Evolutionary conservation across 2,888 invertebrate genomes (phyloP).

Genomic region (Temnothorax unifasciatus): DNA sequence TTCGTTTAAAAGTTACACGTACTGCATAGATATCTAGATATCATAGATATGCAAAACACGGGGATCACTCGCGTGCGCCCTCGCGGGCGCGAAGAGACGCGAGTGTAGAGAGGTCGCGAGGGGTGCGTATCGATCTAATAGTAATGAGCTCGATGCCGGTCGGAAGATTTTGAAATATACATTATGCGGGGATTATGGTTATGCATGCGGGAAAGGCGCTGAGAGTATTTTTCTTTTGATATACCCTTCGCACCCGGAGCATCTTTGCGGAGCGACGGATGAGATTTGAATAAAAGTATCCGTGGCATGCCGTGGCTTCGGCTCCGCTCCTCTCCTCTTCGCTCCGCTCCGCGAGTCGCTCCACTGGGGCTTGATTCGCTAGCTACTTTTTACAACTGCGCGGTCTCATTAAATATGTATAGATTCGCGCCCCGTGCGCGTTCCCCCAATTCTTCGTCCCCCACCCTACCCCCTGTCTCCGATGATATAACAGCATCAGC

Average conservation of each 20-base stretch:
- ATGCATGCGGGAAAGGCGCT: constrained; percentile 84
- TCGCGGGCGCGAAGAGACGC: constrained; percentile 10
- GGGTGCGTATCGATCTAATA: constrained; percentile 78
- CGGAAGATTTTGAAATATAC: constrained; percentile 83
- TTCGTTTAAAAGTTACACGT: neutral
- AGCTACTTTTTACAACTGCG: constrained; percentile 83
- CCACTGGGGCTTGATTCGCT: constrained; percentile 72
- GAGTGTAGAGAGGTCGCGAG: constrained; percentile 26
- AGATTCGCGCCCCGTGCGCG: constrained; percentile 79
- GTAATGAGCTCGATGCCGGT: constrained; percentile 80
- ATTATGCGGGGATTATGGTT: constrained; percentile 84
- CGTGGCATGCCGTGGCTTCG: constrained; percentile 57
- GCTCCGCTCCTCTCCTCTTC: constrained; percentile 8
- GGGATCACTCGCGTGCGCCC: constrained; percentile 29
- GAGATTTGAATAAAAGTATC: constrained; percentile 86
- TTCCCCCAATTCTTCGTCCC: constrained; percentile 69
- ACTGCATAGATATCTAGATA: constrained; percentile 15
- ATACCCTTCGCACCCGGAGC: constrained; percentile 75
- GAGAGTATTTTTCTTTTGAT: constrained; percentile 85
- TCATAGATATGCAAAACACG: constrained; percentile 24
- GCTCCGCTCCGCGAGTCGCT: constrained; percentile 60
- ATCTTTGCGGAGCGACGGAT: constrained; percentile 77
- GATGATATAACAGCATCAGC: constrained; percentile 79
- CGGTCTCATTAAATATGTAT: constrained; percentile 86
- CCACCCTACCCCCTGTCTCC: constrained; percentile 50